phyloP scores from a whole-genome alignment of 2,113 vertebrate genomes.

The Motacilla alba region DNA sequence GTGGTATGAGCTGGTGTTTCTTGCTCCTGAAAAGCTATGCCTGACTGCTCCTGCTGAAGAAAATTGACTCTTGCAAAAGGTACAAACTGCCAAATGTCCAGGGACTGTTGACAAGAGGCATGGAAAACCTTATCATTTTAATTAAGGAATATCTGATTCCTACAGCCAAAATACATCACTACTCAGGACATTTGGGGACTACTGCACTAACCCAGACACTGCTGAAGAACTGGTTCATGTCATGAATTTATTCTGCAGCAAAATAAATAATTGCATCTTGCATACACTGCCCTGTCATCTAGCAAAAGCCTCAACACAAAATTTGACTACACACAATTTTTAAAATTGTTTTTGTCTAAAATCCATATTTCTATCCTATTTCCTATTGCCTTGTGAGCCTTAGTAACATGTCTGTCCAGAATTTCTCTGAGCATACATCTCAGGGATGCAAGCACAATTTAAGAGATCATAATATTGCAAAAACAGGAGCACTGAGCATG shows the following conservation, averaged over 20 bases:
- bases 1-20: not conserved
- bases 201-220: not conserved
- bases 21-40: not conserved
- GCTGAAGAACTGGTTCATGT: not conserved
- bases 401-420: not conserved
- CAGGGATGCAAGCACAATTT: rapidly evolving
- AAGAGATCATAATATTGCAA: not conserved
- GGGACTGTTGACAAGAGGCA: not conserved
- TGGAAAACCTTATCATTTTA: not conserved
- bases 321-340: not conserved
- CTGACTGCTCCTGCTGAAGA: not conserved
- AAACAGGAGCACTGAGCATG: not conserved
- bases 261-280: not conserved
- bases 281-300: not conserved
- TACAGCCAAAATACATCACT: not conserved
- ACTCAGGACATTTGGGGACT: not conserved
- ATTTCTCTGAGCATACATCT: not conserved
- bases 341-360: not conserved
- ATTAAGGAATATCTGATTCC: not conserved
- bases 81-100: not conserved
- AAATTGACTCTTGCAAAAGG: not conserved
- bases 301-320: not conserved
- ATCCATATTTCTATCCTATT: not conserved
- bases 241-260: not conserved
- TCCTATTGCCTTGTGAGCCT: not conserved